These are phyloP conservation scores for Acanthaster planci DNA, from an alignment of 35 echinoderm and acorn worm genomes.

Conservation along the genomic window DNA sequence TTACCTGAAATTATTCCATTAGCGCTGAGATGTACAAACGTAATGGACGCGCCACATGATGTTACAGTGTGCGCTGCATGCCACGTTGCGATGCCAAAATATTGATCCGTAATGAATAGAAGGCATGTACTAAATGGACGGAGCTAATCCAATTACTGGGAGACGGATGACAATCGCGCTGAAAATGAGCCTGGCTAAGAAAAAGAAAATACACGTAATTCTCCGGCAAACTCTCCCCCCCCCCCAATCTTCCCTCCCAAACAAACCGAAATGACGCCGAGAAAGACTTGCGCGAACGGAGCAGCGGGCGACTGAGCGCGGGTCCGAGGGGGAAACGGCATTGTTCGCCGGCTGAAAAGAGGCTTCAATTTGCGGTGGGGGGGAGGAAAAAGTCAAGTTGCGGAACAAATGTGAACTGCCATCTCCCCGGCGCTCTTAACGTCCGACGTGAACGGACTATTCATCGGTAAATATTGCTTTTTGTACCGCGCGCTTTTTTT, in stretches of 20 bases:
- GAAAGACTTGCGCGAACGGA: constrained; percentile 9
- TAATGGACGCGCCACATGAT: neutral
- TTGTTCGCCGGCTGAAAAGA: constrained; percentile 12
- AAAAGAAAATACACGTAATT: neutral
- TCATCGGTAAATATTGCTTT: too few relatives aligned
- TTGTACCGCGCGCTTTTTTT: too few relatives aligned
- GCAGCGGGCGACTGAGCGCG: neutral
- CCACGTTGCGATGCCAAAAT: constrained; percentile 1
- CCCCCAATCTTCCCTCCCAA: constrained; percentile 10
- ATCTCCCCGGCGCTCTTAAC: constrained; percentile 23
- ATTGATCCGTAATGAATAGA: neutral
- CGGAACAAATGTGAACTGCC: constrained; percentile 24
- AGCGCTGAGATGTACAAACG: neutral
- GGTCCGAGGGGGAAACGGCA: constrained; percentile 29
- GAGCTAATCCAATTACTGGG: neutral
- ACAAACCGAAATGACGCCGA: neutral
- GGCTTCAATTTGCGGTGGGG: constrained; percentile 13
- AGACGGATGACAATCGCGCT: neutral
- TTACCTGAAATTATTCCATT: constrained; percentile 15
- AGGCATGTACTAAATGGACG: constrained; percentile 13
- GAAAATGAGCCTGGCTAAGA: neutral
- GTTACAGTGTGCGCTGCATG: neutral
- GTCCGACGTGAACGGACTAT: neutral
- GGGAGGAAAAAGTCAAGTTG: neutral
- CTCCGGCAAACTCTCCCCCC: neutral